Percentiles rank a stretch among this genome's conserved stretches.
phyloP scores from a whole-genome alignment of 2,797 vertebrate species.

The Cyclopterus lumpus region DNA sequence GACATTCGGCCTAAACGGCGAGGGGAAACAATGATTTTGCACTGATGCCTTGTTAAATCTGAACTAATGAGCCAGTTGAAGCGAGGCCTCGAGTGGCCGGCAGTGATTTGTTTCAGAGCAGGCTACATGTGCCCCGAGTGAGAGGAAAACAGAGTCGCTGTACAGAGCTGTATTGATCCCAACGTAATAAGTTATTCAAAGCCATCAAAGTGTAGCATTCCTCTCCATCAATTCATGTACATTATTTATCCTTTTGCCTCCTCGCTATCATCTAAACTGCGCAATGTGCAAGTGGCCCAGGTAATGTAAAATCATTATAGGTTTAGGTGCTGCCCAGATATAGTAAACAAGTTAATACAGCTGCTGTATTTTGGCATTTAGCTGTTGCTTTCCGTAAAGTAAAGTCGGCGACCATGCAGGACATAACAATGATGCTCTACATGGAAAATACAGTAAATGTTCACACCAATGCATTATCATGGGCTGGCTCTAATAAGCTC shows the following conservation, averaged over 20 bases:
- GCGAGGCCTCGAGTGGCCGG: constrained; percentile 15
- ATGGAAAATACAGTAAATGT: constrained; percentile 2
- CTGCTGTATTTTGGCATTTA: constrained; percentile 7
- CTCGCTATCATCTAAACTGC: constrained; percentile 17
- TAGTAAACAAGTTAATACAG: constrained; percentile 17
- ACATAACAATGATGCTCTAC: not conserved
- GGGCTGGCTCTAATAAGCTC: not conserved
- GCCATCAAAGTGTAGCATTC: constrained; percentile 43
- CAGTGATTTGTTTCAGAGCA: constrained; percentile 47
- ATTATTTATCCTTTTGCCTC: constrained; percentile 53
- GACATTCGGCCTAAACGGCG: not conserved
- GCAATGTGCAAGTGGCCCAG: constrained; percentile 1
- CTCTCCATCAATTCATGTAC: constrained; percentile 51
- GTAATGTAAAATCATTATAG: constrained; percentile 23
- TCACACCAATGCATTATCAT: not conserved
- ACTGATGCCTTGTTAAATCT: constrained; percentile 47
- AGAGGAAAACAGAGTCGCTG: constrained; percentile 15
- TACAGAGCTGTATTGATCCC: constrained; percentile 44
- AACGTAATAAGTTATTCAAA: constrained; percentile 66
- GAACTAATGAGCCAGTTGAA: constrained; percentile 49
- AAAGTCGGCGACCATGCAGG: not conserved
- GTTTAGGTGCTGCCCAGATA: constrained; percentile 9
- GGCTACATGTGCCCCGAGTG: constrained; percentile 5
- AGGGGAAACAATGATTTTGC: constrained; percentile 32
- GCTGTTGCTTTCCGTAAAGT: constrained; percentile 5